Evolutionary conservation across 1,140 invertebrate species (phyloP).

Genomic region (Scaptomyza graminum): DNA sequence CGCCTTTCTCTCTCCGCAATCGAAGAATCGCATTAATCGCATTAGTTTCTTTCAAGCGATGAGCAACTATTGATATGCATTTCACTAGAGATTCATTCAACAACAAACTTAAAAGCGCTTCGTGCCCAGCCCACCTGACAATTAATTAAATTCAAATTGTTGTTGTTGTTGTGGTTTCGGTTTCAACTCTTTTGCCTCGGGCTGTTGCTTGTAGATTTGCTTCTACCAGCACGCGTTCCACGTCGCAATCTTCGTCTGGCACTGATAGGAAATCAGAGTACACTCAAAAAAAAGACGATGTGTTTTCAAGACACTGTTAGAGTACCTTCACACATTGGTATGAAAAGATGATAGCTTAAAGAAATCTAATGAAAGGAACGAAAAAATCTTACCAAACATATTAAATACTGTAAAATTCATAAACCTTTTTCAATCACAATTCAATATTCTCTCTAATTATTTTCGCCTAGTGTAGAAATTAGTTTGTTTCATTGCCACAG

Average conservation of each 20-base stretch:
- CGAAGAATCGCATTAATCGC: constrained; percentile 50
- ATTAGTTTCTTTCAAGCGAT: constrained; percentile 54
- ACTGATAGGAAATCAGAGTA: too few species aligned
- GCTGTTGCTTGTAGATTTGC: constrained; percentile 10
- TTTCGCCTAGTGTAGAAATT: constrained; percentile 9
- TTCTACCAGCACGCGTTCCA: constrained; percentile 33
- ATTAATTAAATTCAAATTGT: constrained; percentile 73
- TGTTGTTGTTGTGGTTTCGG: constrained; percentile 39
- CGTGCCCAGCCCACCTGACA: constrained; percentile 69
- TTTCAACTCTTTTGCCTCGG: constrained; percentile 14
- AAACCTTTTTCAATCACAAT: not conserved
- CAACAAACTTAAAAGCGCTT: constrained; percentile 22
- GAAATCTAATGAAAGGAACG: too few species aligned
- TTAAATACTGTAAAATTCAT: too few species aligned
- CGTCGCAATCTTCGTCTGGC: constrained; percentile 2
- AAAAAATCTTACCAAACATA: too few species aligned
- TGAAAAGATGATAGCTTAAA: too few species aligned
- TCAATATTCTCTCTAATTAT: not conserved
- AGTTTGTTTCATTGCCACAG: constrained; percentile 19
- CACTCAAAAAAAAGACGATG: too few species aligned
- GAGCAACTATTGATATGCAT: constrained; percentile 50
- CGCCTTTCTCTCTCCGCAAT: constrained; percentile 67
- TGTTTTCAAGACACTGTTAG: too few species aligned
- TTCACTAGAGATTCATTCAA: constrained; percentile 56
- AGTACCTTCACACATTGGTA: too few species aligned